phyloP scores from a whole-genome alignment of 2,113 vertebrate genomes.

The Scomber scombrus region DNA sequence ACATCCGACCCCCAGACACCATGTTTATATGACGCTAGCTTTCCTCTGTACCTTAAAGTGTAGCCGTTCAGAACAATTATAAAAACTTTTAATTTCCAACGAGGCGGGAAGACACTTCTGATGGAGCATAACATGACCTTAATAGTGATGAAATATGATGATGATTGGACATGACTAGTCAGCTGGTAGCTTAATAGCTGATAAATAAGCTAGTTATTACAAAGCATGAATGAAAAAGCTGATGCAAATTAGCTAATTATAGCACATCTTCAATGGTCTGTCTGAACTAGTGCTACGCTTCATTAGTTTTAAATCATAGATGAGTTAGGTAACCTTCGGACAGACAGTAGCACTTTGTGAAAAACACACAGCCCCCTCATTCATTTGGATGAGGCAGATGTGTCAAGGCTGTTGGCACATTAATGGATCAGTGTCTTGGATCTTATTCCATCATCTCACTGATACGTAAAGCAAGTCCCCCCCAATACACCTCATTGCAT shows the following conservation, averaged over 20 bases:
- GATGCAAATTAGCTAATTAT: not conserved
- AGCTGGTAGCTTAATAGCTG: too few species aligned
- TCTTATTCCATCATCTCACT: too few species aligned
- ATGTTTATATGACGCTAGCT: too few species aligned
- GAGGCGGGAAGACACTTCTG: too few species aligned
- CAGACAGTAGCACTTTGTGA: not conserved
- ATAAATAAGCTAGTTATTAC: too few species aligned
- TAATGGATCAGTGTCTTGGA: not conserved
- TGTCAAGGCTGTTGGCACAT: not conserved
- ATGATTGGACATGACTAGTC: too few species aligned
- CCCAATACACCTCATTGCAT: not conserved
- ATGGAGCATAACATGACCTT: too few species aligned
- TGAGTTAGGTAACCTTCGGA: not conserved
- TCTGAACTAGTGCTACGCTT: not conserved
- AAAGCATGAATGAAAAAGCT: slow-evolving; percentile 8
- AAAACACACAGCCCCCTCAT: not conserved
- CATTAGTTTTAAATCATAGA: not conserved
- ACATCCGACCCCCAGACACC: too few species aligned
- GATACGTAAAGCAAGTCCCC: not conserved
- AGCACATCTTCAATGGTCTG: not conserved
- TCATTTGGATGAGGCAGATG: not conserved
- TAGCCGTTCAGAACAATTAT: too few species aligned
- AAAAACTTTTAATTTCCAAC: too few species aligned
- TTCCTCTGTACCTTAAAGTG: too few species aligned
- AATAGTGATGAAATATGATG: too few species aligned